A percentile compares a stretch with the other conserved stretches of the same genome.
Conservation (phyloP, 2,888 invertebrate genomes). For the Lathronympha strigana region DNA sequence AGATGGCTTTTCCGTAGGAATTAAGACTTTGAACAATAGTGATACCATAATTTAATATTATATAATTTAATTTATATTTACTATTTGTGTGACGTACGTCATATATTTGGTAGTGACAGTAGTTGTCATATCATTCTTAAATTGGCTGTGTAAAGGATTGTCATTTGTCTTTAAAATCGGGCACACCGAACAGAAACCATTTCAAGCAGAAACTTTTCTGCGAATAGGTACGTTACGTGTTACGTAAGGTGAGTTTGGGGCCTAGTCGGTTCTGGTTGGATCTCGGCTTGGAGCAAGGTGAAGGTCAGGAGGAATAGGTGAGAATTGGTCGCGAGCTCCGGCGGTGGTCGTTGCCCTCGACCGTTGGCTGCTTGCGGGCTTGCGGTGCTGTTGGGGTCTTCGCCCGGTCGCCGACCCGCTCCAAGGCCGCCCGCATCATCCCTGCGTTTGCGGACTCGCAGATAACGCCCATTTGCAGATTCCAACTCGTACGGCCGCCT, state of each 20-base stretch:
- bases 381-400: slow-evolving; percentile 81
- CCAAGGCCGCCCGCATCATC: slow-evolving; percentile 83
- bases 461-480: slow-evolving; percentile 72
- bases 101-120: not conserved
- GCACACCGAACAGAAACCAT: not conserved
- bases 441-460: slow-evolving; percentile 68
- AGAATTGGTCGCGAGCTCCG: slow-evolving; percentile 64
- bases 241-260: slow-evolving; percentile 24
- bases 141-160: not conserved
- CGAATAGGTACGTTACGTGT: not conserved
- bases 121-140: slow-evolving; percentile 1
- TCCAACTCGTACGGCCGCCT: slow-evolving; percentile 53
- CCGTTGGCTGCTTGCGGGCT: slow-evolving; percentile 75
- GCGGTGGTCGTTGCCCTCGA: slow-evolving; percentile 81
- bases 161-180: slow-evolving; percentile 5
- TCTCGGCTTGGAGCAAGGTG: slow-evolving; percentile 45
- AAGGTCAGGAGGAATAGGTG: slow-evolving; percentile 69
- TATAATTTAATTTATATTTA: too few species aligned
- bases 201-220: not conserved
- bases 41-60: not conserved
- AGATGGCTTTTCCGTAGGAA: not conserved
- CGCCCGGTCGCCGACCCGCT: slow-evolving; percentile 82
- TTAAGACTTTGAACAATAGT: not conserved
- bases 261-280: slow-evolving; percentile 47
- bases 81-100: slow-evolving; percentile 2